These are phyloP conservation scores for Lucifuga dentata DNA, from an alignment of 2,113 vertebrate genomes.

Conservation along the genomic window DNA sequence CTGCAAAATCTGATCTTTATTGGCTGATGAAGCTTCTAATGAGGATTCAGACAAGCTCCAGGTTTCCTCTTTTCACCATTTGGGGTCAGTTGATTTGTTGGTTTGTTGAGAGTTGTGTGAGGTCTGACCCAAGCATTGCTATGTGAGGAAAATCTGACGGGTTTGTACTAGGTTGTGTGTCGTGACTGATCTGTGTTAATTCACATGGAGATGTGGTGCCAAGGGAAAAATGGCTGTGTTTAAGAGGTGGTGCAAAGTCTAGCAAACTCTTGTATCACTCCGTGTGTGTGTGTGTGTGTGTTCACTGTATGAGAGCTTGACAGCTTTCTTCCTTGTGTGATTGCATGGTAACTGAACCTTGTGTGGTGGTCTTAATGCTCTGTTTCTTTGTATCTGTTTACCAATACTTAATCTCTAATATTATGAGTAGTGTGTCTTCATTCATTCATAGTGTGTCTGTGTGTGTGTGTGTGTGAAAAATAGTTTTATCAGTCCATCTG, in stretches of 20 bases:
- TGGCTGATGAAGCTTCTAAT: conserved; percentile 48
- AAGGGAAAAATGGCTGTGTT: conserved; percentile 68
- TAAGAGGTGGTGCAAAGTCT: conserved; percentile 71
- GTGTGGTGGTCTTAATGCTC: not conserved
- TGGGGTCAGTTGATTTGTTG: conserved; percentile 36
- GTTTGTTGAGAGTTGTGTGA: conserved; percentile 30
- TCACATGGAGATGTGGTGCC: conserved; percentile 62
- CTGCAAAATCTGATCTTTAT: conserved; percentile 69
- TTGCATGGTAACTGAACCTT: not conserved
- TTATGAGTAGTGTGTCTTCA: too few relatives aligned
- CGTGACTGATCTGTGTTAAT: conserved; percentile 69
- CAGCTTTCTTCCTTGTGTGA: not conserved
- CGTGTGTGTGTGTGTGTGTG: conserved; percentile 11
- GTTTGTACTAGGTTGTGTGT: conserved; percentile 57
- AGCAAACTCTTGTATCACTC: conserved; percentile 40
- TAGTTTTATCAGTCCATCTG: too few relatives aligned
- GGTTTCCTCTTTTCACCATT: conserved; percentile 32
- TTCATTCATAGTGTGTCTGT: too few relatives aligned
- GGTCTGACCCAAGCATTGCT: conserved; percentile 55
- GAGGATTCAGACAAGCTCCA: conserved; percentile 16
- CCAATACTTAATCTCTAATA: too few relatives aligned
- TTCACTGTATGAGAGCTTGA: not conserved
- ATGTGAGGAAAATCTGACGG: conserved; percentile 67
- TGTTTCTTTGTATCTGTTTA: too few relatives aligned
- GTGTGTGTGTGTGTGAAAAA: too few relatives aligned